These are phyloP conservation scores for Mallotus villosus DNA, from an alignment of 2,797 vertebrate genomes.

Conservation along the genomic window DNA sequence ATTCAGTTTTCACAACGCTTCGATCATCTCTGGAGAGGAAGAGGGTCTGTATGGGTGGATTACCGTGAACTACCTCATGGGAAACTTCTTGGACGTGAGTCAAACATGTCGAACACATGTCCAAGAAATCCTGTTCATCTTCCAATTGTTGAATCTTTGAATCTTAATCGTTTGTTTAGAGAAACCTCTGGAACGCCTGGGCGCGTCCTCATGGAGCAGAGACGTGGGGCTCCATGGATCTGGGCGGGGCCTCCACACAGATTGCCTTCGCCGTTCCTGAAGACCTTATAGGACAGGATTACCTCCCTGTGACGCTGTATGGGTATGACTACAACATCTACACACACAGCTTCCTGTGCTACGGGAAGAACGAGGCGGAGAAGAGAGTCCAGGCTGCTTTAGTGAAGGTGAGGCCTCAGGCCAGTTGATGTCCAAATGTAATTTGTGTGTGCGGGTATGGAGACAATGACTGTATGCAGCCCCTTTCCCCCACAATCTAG, in stretches of 20 bases:
- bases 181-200: slow-evolving; percentile 83
- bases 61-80: slow-evolving; percentile 96
- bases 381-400: slow-evolving; percentile 81
- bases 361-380: slow-evolving; percentile 90
- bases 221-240: slow-evolving; percentile 88
- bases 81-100: slow-evolving; percentile 89
- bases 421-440: neutral
- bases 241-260: slow-evolving; percentile 95
- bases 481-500: too few relatives aligned
- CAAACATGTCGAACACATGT: neutral
- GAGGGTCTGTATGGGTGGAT: slow-evolving; percentile 97
- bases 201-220: slow-evolving; percentile 74
- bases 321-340: slow-evolving; percentile 90
- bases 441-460: neutral
- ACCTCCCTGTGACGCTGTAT: slow-evolving; percentile 75
- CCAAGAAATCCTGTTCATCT: neutral
- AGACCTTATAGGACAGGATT: slow-evolving; percentile 51
- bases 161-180: slow-evolving; percentile 66
- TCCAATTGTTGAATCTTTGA: neutral
- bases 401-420: slow-evolving; percentile 72
- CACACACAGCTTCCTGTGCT: slow-evolving; percentile 93
- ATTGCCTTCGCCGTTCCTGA: slow-evolving; percentile 82
- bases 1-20: slow-evolving; percentile 87
- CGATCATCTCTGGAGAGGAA: slow-evolving; percentile 91
- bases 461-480: neutral